Evolutionary conservation across 1,140 invertebrate species (phyloP).

Genomic region (Schlechtendalia chinensis): DNA sequence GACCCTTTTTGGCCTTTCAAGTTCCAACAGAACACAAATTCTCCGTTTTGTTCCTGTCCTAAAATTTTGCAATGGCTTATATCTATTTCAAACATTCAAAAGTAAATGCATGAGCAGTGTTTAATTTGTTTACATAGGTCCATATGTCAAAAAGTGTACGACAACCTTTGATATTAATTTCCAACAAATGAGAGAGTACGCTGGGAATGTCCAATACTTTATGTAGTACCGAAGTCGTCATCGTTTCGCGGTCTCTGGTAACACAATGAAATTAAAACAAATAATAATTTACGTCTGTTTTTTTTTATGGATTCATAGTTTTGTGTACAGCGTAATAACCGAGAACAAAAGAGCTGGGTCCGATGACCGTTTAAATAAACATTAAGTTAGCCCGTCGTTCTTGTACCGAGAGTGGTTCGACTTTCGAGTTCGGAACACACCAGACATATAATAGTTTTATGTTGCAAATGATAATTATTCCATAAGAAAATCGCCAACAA

Average conservation of each 20-base stretch:
- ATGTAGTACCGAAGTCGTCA: conserved; percentile 32
- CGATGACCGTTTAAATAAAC: too few species aligned
- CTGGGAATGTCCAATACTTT: conserved; percentile 32
- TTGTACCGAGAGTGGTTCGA: too few species aligned
- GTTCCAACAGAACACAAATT: conserved; percentile 30
- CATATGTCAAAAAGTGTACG: background rate
- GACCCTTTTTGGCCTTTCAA: background rate
- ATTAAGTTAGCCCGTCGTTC: too few species aligned
- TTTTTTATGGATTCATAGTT: too few species aligned
- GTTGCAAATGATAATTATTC: too few species aligned
- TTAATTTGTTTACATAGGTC: background rate
- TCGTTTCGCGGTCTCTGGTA: background rate
- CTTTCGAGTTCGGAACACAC: too few species aligned
- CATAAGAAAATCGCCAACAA: too few species aligned
- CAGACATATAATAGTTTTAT: too few species aligned
- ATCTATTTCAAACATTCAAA: conserved; percentile 7
- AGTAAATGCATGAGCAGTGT: background rate
- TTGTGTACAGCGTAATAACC: too few species aligned
- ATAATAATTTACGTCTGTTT: too few species aligned
- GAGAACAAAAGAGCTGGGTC: too few species aligned
- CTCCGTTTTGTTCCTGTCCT: conserved; percentile 41
- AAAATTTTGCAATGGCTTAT: conserved; percentile 32
- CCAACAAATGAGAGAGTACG: conserved; percentile 1
- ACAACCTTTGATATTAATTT: conserved; percentile 9
- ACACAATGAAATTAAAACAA: too few species aligned